Evolutionary conservation across 2,888 invertebrate genomes (phyloP), one percentile per base, ranked within the genome.

Genomic region (Drosophila koepferae): DNA sequence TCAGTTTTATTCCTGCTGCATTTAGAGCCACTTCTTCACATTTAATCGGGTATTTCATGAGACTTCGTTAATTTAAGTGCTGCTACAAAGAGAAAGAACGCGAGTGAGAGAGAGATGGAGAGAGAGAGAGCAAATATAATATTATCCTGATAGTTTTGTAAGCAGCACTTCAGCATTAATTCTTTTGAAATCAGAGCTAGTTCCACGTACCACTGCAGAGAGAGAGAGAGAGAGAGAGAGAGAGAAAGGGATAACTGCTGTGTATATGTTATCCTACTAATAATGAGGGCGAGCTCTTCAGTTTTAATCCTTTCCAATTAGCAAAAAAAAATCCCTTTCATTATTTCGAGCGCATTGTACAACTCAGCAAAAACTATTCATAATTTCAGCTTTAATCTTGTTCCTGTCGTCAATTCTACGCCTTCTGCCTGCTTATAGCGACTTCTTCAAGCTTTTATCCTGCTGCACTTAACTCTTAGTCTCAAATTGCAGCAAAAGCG

Each of bases 321-420:
- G 1, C 12, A 18, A 1, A 0, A 18, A 1, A 0, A 0, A 51
- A 5, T 36, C 9, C 9, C 0, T 16, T 28, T 23, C 2, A 9
- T 16, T 8, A 8, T 18, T 36, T 14, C 36, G 2, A 38, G 23
- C 5, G 16, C 23, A 16, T 9, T 20, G 14, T 46, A 7, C 8
- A 14, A 16, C 16, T 48, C n/a, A n/a, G n/a, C n/a, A n/a, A n/a
- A 23, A 23, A 20, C 20, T 16, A 16, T 16, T 28, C 48, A 28
- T 9, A 20, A 16, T 23, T 23, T 20, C 20, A 41, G 9, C 34
- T 20, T 9, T 44, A 34, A 20, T 34, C 34, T 20, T 23, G 6
- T 28, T n/a, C 41, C 16, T 3, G 16, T 40, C 28, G 0, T 28
- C 6, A 6, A 28, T 28, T 16, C 2, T 16, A 16, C 14, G 38